Evolutionary conservation across 2,113 vertebrate species (phyloP), one percentile per base, ranked within the genome.

Genomic region (Percina caprodes): DNA sequence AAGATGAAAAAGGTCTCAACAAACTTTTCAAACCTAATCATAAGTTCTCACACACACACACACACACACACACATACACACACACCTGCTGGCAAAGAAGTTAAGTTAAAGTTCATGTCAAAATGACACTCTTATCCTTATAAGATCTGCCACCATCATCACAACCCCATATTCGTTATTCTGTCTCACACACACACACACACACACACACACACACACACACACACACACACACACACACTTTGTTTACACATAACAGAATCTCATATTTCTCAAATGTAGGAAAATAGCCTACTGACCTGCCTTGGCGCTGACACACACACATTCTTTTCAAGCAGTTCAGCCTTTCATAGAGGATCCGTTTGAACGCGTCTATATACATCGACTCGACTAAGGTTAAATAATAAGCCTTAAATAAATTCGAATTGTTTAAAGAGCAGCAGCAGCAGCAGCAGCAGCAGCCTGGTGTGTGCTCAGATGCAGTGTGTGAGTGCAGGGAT

Each of bases 351-450:
- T 93, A 94, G 69, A 96, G 88, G 88, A 95, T 93, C 88, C 95
- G 94, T 92, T 95, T 96, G 86, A 96, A 96, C 89, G 93, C 93
- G 95, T 96, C 95, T 94, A 96, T 96, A 93, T 95, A 96, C 95
- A 96, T 96, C 88, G 94, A 93, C 86, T 91, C 92, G 88, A 66
- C 74, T 62, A 78, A 87, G 82, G 75, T 84, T 86, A 66, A 59
- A 69, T 23, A 77, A 86, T 51, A 55, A 82, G 58, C 89, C 79
- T 86, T 69, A 26, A 82, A 91, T 70, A 62, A 84, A 81, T 35
- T 69, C 18, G 54, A 84, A 52, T 71, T 75, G 46, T 24, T 77
- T 62, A 56, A 80, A 52, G 15, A 69, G 7, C 14, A 74, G 15
- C 70, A 33, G 46, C 21, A 48, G 39, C 71, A 30, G 26, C 26